Conservation (phyloP, 2,888 invertebrate species). For the Spatulosminthurus flaviceps region DNA sequence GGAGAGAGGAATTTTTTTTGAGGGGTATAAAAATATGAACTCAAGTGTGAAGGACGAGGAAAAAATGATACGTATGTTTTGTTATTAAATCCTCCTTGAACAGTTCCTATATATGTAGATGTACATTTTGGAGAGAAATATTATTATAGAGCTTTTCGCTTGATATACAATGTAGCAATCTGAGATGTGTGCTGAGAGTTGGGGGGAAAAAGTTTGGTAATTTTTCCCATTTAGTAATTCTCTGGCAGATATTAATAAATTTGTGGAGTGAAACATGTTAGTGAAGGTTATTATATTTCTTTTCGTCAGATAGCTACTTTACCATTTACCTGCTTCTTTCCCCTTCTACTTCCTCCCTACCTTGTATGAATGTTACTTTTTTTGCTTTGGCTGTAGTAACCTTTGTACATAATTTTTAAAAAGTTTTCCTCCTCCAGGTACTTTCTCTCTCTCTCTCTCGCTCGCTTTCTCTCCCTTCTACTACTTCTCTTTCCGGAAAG, state of each 20-base stretch:
- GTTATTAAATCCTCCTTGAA: too few species aligned
- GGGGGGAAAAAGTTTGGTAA: neutral
- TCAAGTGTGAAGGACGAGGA: too few species aligned
- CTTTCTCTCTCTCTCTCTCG: neutral
- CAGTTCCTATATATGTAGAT: too few species aligned
- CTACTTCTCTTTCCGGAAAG: neutral
- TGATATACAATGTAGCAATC: neutral
- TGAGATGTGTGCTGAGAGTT: neutral
- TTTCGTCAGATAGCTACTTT: too few species aligned
- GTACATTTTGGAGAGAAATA: too few species aligned
- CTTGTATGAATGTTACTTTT: neutral
- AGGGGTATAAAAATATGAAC: too few species aligned
- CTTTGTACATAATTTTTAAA: constrained; percentile 10
- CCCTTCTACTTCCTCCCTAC: neutral
- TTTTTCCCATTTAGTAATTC: constrained; percentile 18
- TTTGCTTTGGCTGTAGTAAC: neutral
- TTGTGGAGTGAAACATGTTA: constrained; percentile 4
- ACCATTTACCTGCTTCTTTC: neutral
- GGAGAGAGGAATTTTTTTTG: too few species aligned
- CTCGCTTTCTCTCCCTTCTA: neutral
- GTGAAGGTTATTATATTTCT: constrained; percentile 6
- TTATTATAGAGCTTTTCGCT: neutral
- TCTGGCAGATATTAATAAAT: constrained; percentile 13
- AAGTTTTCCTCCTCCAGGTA: neutral
- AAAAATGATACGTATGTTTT: too few species aligned